phyloP scores from a whole-genome alignment of 2,888 invertebrate species.

The Listrodromus nycthemerus region DNA sequence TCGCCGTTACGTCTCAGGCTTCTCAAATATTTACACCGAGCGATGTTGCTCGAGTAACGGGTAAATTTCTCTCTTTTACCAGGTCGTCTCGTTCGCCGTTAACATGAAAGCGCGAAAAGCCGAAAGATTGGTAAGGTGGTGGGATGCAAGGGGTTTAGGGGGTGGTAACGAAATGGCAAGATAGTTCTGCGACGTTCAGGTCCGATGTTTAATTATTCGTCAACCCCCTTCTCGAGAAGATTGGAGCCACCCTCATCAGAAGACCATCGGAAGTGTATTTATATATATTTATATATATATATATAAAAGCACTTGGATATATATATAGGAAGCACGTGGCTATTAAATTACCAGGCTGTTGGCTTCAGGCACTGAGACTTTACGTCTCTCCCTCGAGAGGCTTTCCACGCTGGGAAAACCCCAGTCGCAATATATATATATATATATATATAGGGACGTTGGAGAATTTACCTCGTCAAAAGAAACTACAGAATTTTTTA shows the following conservation, averaged over 20 bases:
- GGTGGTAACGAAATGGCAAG: conserved; percentile 13
- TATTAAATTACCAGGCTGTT: conserved; percentile 59
- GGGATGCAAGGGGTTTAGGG: no score
- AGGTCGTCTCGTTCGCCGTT: not conserved
- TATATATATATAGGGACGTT: not conserved
- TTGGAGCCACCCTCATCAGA: conserved; percentile 56
- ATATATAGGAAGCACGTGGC: conserved; percentile 29
- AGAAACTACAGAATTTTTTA: conserved; percentile 12
- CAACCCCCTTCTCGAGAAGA: conserved; percentile 45
- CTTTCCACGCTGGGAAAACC: conserved; percentile 19
- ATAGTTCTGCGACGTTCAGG: conserved; percentile 46
- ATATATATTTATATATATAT: not conserved
- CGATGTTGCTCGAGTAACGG: conserved; percentile 70
- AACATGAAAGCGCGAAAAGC: conserved; percentile 21
- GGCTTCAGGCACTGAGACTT: conserved; percentile 49
- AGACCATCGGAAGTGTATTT: conserved; percentile 21
- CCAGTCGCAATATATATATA: not conserved
- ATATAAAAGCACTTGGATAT: no score
- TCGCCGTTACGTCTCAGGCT: conserved; percentile 72
- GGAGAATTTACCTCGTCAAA: conserved; percentile 35
- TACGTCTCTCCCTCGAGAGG: conserved; percentile 35
- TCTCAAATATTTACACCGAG: conserved; percentile 77
- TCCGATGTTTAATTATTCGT: conserved; percentile 69
- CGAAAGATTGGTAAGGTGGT: not conserved
- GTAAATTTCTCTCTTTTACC: conserved; percentile 25